Percentiles rank a stretch among this genome's conserved stretches.
Evolutionary conservation across 2,888 invertebrate species (phyloP).

Genomic region (Tenthredo scrophulariae): DNA sequence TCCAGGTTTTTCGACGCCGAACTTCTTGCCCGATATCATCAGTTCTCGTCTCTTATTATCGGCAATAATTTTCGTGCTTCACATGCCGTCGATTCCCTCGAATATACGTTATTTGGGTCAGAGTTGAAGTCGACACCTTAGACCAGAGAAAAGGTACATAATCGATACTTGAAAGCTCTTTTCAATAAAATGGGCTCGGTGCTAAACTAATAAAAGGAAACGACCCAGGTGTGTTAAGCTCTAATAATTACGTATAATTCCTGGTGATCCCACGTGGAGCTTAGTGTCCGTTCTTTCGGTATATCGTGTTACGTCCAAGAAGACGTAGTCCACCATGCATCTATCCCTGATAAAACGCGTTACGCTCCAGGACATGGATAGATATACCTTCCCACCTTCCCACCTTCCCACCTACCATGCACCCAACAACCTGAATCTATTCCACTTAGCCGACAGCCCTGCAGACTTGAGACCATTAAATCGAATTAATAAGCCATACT

Average conservation of each 20-base stretch:
- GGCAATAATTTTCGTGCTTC: no score
- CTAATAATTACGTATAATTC: slow-evolving; percentile 33
- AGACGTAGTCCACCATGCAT: background rate
- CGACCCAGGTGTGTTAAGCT: background rate
- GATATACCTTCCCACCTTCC: background rate
- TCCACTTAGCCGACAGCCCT: slow-evolving; percentile 51
- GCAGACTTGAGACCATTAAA: slow-evolving; percentile 73
- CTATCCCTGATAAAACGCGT: slow-evolving; percentile 7
- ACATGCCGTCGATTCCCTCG: no score
- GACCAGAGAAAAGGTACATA: background rate
- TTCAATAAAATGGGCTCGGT: background rate
- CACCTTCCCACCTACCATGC: background rate
- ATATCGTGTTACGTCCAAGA: slow-evolving; percentile 7
- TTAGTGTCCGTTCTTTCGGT: background rate
- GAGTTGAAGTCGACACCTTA: background rate
- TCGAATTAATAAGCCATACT: slow-evolving; percentile 76
- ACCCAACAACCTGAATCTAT: slow-evolving; percentile 31
- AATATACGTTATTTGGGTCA: background rate
- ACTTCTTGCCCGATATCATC: background rate
- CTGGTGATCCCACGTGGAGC: slow-evolving; percentile 18
- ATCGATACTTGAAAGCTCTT: background rate
- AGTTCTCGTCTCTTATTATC: background rate
- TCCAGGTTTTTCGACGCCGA: background rate
- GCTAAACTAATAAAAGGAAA: background rate
- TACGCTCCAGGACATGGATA: background rate